A percentile compares a stretch with the other conserved stretches of the same genome.
Evolutionary conservation across 35 echinoderm and acorn worm genomes (phyloP).

Genomic region (Heliocidaris tuberculata): DNA sequence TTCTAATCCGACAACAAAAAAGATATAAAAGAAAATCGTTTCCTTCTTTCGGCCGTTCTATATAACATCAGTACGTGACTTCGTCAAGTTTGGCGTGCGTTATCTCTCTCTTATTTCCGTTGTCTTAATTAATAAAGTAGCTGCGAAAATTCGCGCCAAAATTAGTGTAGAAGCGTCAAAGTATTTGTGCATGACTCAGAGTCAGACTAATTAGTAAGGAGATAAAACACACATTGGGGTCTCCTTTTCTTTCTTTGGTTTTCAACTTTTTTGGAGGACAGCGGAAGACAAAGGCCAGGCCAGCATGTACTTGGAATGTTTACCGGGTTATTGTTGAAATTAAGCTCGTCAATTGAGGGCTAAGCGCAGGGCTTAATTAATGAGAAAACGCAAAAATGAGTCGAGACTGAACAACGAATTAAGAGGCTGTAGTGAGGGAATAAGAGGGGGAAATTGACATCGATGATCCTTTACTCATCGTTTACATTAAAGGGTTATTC

Average conservation of each 20-base stretch:
- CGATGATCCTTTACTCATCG: slow-evolving; percentile 24
- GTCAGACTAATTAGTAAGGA: background rate
- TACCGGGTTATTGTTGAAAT: slow-evolving; percentile 13
- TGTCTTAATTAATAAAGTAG: slow-evolving; percentile 39
- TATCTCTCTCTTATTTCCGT: background rate
- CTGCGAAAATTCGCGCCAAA: slow-evolving; percentile 34
- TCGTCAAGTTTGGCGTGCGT: background rate
- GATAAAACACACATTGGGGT: slow-evolving; percentile 29
- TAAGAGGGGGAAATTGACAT: background rate
- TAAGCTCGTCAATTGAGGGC: background rate
- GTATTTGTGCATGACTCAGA: slow-evolving; percentile 16
- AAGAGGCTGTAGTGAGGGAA: background rate
- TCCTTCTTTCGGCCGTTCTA: background rate
- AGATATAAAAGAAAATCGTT: background rate
- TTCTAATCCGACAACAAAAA: background rate
- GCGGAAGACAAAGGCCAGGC: background rate
- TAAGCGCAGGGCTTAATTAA: background rate
- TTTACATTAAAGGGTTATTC: background rate
- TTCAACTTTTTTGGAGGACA: background rate
- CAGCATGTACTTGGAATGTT: slow-evolving; percentile 1
- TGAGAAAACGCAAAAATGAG: slow-evolving; percentile 29
- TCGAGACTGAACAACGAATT: background rate
- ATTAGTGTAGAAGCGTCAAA: slow-evolving; percentile 2
- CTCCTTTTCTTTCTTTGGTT: background rate
- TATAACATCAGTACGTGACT: background rate